Percentiles rank a stretch among this genome's conserved stretches.
Conservation (phyloP, 2,797 vertebrate genomes). For the Antrozous pallidus region DNA sequence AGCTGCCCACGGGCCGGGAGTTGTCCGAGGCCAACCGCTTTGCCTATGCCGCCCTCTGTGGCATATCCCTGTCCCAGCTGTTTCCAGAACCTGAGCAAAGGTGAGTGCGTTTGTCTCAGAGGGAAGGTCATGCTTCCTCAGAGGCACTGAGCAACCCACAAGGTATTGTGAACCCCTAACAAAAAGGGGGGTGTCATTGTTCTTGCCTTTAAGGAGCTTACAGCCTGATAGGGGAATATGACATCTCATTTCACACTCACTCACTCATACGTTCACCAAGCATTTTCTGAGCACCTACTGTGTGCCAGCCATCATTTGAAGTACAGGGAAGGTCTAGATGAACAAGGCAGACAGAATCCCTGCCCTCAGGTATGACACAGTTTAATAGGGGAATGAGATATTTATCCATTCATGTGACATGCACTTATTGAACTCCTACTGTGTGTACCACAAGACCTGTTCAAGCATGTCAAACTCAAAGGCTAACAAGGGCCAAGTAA, state of each 20-base stretch:
- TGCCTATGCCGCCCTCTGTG: constrained; percentile 89
- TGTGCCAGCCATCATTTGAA: not conserved
- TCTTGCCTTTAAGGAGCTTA: not conserved
- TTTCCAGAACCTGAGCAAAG: constrained; percentile 90
- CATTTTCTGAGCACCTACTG: not conserved
- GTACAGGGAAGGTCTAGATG: not conserved
- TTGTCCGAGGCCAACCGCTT: constrained; percentile 90
- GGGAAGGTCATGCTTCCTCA: not conserved
- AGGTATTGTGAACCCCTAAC: fast-evolving
- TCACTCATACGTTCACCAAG: not conserved
- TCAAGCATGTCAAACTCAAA: no score
- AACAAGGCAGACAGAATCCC: not conserved
- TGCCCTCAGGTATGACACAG: not conserved
- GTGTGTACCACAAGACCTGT: no score
- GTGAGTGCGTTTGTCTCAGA: constrained; percentile 75
- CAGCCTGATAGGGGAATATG: fast-evolving
- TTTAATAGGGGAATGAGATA: not conserved
- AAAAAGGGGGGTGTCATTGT: not conserved
- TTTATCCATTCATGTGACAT: not conserved
- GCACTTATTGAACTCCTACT: not conserved
- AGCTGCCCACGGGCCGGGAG: constrained; percentile 71
- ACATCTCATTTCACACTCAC: not conserved
- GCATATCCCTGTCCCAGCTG: constrained; percentile 87
- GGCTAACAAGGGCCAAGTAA: no score
- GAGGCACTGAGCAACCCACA: not conserved